These are phyloP conservation scores for Cydia pomonella DNA, from an alignment of 1,140 invertebrate species.

Conservation along the genomic window DNA sequence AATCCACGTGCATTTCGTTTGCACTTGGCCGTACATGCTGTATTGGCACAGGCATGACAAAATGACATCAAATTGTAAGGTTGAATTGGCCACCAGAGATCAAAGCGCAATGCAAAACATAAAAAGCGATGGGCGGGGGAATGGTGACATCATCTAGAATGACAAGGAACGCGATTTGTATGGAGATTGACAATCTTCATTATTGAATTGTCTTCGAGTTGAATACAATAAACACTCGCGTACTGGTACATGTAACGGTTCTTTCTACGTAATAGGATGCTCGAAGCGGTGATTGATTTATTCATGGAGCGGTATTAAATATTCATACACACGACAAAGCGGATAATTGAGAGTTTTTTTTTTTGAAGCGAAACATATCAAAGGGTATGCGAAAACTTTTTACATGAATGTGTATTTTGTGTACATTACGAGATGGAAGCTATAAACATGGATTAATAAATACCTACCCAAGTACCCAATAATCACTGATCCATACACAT, in stretches of 20 bases:
- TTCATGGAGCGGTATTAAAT: slow-evolving; percentile 45
- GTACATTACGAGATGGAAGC: no score
- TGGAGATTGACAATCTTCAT: neutral
- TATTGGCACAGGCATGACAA: no score
- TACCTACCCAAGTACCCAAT: no score
- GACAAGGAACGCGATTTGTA: neutral
- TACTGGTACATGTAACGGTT: slow-evolving; percentile 18
- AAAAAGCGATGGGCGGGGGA: no score
- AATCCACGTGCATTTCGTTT: no score
- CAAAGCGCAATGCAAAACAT: no score
- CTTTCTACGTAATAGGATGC: slow-evolving; percentile 41
- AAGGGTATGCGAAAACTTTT: slow-evolving; percentile 33
- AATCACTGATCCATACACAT: no score
- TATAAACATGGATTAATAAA: no score
- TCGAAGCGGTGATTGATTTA: slow-evolving; percentile 47
- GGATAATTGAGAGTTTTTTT: slow-evolving; percentile 38
- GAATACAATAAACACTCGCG: slow-evolving; percentile 16
- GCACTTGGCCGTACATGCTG: no score
- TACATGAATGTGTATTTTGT: neutral
- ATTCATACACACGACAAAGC: slow-evolving; percentile 42
- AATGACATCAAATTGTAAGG: no score
- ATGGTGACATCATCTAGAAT: no score
- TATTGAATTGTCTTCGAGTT: neutral
- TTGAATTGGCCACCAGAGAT: no score
- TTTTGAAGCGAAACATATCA: slow-evolving; percentile 6